Base-by-base conservation (phyloP, 1,140 invertebrate species). In the Drosophila tani region DNA sequence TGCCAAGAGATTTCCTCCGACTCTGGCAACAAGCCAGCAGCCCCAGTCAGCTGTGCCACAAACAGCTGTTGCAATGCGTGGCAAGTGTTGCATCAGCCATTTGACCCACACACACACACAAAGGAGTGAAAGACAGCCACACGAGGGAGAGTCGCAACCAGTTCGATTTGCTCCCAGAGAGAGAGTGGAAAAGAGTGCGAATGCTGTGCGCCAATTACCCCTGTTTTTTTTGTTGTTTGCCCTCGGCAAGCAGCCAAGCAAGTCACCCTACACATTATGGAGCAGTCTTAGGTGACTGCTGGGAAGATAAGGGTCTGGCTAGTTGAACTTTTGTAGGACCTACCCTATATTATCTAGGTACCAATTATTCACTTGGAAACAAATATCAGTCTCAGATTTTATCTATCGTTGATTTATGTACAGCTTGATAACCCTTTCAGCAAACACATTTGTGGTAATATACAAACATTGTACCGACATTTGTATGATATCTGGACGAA, bases 61-160 rank as follows among this genome's bases (percentile, higher is more conserved):
- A 73, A 29, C 78, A 79, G 68, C 84, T 87, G 84, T 58, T 85
- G 86, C 62, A 88, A 88, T 79, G 32, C 41, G 45, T 63, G 50
- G 56, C 53, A 81, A 58, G 63, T 91, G 75, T 88, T 88, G 85
- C 85, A 88, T 88, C 85, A 88, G 81, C 85, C 86, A 90, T 75
- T 67, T 41, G 47, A 70, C 46, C 40, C 58, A 59, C 45, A 64
- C 47, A 70, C 21, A 41, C n/a, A n/a, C n/a, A n/a, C n/a, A n/a
- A n/a, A n/a, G n/a, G n/a, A n/a, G n/a, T n/a, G n/a, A n/a, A n/a
- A n/a, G n/a, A n/a, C n/a, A n/a, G n/a, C n/a, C 45, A 64, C 47
- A 70, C 21, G n/a, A 21, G 27, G 21, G 65, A 63, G 73, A 75
- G 73, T 46, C n/a, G 38, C 49, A 57, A 56, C 41, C 45, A 77